These are phyloP conservation scores for Anguilla anguilla DNA, from an alignment of 2,797 vertebrate species.

Conservation along the genomic window DNA sequence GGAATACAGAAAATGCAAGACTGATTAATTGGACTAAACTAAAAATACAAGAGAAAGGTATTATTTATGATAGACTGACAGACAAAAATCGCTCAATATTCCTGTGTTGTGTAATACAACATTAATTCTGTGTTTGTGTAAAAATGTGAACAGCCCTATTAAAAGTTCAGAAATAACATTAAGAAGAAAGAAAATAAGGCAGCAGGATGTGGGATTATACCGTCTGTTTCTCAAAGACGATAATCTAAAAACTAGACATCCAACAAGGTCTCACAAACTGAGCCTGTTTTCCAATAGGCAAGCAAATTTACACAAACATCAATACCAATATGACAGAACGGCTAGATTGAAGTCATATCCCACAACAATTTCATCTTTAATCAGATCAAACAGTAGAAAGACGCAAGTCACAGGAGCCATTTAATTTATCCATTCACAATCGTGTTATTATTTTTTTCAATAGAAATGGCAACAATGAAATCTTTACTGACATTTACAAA, in stretches of 20 bases:
- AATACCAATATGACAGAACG: neutral
- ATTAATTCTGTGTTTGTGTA: neutral
- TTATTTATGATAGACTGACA: neutral
- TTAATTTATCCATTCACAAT: neutral
- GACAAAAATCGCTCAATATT: neutral
- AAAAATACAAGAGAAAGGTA: neutral
- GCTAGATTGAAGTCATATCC: neutral
- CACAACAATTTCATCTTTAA: neutral
- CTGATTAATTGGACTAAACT: neutral
- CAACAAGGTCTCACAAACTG: too few species aligned
- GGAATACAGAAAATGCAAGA: neutral
- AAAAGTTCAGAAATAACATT: neutral
- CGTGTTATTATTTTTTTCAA: neutral
- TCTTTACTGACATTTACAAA: neutral
- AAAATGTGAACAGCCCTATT: neutral
- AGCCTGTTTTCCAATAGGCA: neutral
- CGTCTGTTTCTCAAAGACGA: too few species aligned
- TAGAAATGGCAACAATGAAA: neutral
- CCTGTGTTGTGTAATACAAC: neutral
- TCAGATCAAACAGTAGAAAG: neutral
- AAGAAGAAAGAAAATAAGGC: neutral
- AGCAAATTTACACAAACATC: neutral
- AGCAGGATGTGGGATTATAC: neutral
- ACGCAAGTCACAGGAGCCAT: neutral
- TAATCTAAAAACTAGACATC: too few species aligned